Conservation (phyloP, 1,140 invertebrate species). For the Frieseomelitta varia region DNA sequence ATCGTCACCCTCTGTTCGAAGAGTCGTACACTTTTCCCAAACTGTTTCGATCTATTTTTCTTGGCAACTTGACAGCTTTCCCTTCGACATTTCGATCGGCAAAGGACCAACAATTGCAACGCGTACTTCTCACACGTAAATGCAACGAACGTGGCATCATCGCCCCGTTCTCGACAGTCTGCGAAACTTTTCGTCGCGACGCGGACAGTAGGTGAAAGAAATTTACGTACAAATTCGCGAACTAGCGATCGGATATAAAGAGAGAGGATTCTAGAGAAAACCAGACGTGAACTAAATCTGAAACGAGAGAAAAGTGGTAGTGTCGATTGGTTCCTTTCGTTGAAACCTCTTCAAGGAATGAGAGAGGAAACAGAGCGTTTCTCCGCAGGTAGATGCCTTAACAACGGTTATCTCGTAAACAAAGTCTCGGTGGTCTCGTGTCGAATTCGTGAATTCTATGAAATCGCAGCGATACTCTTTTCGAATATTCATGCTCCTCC, state of each 20-base stretch:
- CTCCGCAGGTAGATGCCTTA: slow-evolving; percentile 35
- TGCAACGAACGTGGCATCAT: too few species aligned
- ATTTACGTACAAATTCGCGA: not conserved
- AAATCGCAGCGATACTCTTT: slow-evolving; percentile 2
- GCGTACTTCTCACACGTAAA: too few species aligned
- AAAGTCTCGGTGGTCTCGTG: slow-evolving; percentile 51
- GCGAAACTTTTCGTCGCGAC: not conserved
- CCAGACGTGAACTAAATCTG: slow-evolving; percentile 6
- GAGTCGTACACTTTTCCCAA: not conserved
- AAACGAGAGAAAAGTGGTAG: slow-evolving; percentile 43
- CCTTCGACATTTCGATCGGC: not conserved
- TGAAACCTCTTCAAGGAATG: slow-evolving; percentile 18
- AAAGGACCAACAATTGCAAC: not conserved
- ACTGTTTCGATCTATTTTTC: slow-evolving; percentile 48
- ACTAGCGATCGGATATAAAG: not conserved
- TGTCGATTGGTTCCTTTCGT: slow-evolving; percentile 48
- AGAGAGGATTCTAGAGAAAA: slow-evolving; percentile 17
- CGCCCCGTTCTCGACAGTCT: not conserved
- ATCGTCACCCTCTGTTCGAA: not conserved
- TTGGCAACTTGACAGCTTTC: not conserved
- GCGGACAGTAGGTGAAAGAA: slow-evolving; percentile 14
- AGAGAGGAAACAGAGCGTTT: slow-evolving; percentile 28
- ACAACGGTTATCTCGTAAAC: slow-evolving; percentile 56
- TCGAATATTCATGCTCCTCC: not conserved
- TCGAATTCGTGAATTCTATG: slow-evolving; percentile 2